Conservation (phyloP, 2,113 vertebrate species). For the Spizaetus ornatus region DNA sequence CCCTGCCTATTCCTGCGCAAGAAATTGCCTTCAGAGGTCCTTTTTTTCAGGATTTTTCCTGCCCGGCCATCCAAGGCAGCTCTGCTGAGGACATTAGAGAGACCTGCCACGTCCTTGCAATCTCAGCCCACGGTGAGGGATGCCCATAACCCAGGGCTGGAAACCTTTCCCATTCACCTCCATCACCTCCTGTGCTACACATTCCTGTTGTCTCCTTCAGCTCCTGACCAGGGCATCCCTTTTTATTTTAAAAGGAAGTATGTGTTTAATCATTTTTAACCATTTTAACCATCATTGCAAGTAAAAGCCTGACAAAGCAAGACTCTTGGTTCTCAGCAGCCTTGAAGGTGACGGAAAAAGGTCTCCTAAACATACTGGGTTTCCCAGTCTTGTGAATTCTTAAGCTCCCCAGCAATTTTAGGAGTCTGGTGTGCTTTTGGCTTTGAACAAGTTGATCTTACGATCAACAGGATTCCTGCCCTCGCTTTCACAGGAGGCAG, state of each 20-base stretch:
- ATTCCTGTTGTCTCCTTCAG: background rate
- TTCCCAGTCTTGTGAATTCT: background rate
- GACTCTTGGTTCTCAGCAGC: background rate
- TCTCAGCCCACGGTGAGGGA: background rate
- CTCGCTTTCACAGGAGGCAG: fast-evolving
- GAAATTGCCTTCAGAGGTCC: background rate
- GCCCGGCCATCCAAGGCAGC: background rate
- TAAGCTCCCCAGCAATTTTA: background rate
- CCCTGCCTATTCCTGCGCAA: background rate
- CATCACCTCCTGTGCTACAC: no score
- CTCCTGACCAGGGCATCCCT: background rate
- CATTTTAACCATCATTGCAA: background rate
- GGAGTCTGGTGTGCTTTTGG: background rate
- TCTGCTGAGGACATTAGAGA: background rate
- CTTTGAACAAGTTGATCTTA: background rate
- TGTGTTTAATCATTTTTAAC: background rate
- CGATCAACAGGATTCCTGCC: background rate
- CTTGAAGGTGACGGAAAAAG: background rate
- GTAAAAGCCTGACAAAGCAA: background rate
- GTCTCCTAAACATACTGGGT: fast-evolving
- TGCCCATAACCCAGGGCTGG: background rate
- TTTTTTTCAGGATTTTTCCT: background rate
- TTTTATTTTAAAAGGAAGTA: background rate
- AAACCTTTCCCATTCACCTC: background rate
- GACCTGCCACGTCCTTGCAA: fast-evolving